Base-by-base conservation (phyloP, 2,797 vertebrate genomes). In the Paedocypris micromegethes region DNA sequence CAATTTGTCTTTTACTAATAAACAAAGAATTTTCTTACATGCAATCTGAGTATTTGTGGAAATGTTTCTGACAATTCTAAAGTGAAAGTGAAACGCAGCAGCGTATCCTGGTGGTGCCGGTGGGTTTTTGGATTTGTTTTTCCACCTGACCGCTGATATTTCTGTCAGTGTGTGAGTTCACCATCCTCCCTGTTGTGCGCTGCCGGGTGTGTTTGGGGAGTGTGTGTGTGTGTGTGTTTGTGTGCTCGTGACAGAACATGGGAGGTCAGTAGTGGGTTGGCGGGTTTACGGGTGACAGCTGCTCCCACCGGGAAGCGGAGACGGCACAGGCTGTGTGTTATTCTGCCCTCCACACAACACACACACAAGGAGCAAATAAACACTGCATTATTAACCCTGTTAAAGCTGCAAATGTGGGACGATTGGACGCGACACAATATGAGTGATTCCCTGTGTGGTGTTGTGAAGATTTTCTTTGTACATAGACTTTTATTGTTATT, bases 71-170 rank as follows among this genome's bases (percentile, higher is more conserved):
- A 23, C 23, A 23, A 1, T 23, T 23, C 23, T 23, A 23, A 23
- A 23, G 23, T 23, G 23, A 23, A 23, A 8, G 47, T 77, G 85
- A 84, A 82, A 76, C 83, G 76, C 60, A 66, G 23, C 71, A 75
- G 78, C 75, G 77, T 23, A 45, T 72, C 79, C 80, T 74, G 77
- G 64, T 54, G 52, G 43, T 57, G 9, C 66, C 49, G 23, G 41
- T 23, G 43, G 60, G 45, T 57, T 58, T 59, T 56, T 44, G 41
- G 43, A 70, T 23, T 70, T 72, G 73, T 71, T 78, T 64, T 60
- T 60, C 45, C 60, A 68, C 66, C 55, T 60, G 44, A 59, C 50
- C 59, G 50, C 4, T 23, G 53, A n/a, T 54, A 52, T 79, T 51
- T 49, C 70, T 70, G 70, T 63, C 52, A 43, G 55, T 58, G 57